Conservation (phyloP, 64 coral and sea anemone species). For the Montipora capricornis region DNA sequence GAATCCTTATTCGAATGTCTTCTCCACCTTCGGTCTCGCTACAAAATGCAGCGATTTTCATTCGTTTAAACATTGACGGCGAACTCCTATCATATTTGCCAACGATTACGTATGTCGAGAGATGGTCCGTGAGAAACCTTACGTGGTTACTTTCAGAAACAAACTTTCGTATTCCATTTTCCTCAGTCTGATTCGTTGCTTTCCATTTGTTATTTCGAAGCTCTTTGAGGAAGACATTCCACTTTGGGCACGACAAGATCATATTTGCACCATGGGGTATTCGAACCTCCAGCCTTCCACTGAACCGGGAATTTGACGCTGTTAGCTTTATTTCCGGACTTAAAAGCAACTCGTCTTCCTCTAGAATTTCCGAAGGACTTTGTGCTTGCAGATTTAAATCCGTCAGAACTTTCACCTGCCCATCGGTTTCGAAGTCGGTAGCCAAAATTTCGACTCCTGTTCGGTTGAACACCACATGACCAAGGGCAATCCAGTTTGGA, state of each 20-base stretch:
- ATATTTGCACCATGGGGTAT: slow-evolving; percentile 56
- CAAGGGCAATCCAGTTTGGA: neutral
- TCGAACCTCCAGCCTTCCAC: neutral
- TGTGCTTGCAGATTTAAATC: slow-evolving; percentile 6
- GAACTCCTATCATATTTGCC: slow-evolving; percentile 12
- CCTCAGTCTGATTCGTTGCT: neutral
- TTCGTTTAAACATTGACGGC: slow-evolving; percentile 26
- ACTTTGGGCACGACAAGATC: neutral
- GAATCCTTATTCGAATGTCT: neutral
- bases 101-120: slow-evolving; percentile 60
- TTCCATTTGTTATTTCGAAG: neutral
- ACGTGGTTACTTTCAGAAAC: slow-evolving; percentile 12
- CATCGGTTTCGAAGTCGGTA: neutral
- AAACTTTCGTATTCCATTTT: neutral
- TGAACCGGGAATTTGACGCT: neutral
- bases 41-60: slow-evolving; percentile 46
- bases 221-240: slow-evolving; percentile 35
- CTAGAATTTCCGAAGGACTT: neutral
- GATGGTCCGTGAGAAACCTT: slow-evolving; percentile 6
- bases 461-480: slow-evolving; percentile 1
- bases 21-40: slow-evolving; percentile 11
- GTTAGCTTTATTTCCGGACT: slow-evolving; percentile 31
- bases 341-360: slow-evolving; percentile 12
- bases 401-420: neutral
- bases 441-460: slow-evolving; percentile 23